Percentiles rank a stretch among this genome's conserved stretches.
Evolutionary conservation across 2,797 vertebrate species (phyloP).

Genomic region (Merluccius polli): DNA sequence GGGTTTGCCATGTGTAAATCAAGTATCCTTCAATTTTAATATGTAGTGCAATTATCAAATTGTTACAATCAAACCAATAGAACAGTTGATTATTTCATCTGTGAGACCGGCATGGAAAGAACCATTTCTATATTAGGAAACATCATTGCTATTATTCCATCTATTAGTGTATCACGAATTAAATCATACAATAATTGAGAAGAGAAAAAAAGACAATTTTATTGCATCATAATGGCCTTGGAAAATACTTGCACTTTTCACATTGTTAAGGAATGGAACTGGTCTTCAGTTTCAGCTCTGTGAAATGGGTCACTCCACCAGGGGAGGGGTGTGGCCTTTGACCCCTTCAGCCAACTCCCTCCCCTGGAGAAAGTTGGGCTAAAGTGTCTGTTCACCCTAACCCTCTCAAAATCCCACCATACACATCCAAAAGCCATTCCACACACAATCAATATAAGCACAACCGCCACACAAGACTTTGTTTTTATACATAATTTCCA

Average conservation of each 20-base stretch:
- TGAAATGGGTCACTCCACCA: conserved; percentile 47
- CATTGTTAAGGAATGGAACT: conserved; percentile 56
- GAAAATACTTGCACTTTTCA: conserved; percentile 45
- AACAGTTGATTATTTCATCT: not conserved
- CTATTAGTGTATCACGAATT: not conserved
- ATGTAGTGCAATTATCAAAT: not conserved
- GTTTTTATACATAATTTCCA: conserved; percentile 3
- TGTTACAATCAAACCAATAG: not conserved
- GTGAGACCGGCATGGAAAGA: not conserved
- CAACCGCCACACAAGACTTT: conserved; percentile 35
- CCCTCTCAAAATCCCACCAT: not conserved
- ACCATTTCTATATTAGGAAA: not conserved
- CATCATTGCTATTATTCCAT: not conserved
- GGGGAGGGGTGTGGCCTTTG: not conserved
- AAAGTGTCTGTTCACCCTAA: not conserved
- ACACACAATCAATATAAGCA: conserved; percentile 27
- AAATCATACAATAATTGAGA: conserved; percentile 26
- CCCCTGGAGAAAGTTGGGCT: not conserved
- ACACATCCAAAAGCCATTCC: conserved; percentile 12
- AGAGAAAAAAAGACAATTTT: conserved; percentile 57
- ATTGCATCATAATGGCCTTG: conserved; percentile 63
- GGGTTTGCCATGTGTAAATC: not conserved
- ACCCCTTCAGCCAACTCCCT: not conserved
- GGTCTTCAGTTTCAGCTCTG: conserved; percentile 38
- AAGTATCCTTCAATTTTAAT: not conserved